These are phyloP conservation scores for Trichomalopsis sarcophagae DNA, from an alignment of 1,140 invertebrate species.

Conservation along the genomic window DNA sequence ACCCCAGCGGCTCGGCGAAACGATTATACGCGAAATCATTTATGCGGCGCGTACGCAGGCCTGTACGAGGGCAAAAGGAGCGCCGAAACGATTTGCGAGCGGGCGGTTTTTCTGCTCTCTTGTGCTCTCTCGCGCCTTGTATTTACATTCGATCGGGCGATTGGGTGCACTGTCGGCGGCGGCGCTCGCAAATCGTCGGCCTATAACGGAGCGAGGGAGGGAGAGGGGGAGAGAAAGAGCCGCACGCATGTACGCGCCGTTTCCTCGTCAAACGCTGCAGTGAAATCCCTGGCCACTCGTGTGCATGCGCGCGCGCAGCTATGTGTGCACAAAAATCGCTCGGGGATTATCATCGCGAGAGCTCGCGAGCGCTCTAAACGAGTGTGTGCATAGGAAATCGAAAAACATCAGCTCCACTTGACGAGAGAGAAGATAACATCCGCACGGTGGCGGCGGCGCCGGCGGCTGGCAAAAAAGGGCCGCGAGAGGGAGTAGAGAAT, in stretches of 20 bases:
- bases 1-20: neutral
- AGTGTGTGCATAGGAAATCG: neutral
- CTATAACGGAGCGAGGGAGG: neutral
- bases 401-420: conserved; percentile 18
- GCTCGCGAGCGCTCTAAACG: neutral
- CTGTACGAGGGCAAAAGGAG: neutral
- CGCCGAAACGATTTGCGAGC: neutral
- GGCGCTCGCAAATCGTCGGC: neutral
- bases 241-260: too few relatives aligned
- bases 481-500: conserved; percentile 25
- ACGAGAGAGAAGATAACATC: neutral
- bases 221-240: too few relatives aligned
- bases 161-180: neutral
- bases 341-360: conserved; percentile 31
- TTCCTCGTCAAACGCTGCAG: neutral
- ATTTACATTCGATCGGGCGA: conserved; percentile 14
- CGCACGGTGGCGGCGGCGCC: neutral
- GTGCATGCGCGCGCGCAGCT: too few relatives aligned
- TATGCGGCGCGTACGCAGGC: neutral
- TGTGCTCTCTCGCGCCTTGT: neutral
- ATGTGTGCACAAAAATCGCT: conserved; percentile 16
- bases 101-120: neutral
- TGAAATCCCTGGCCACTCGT: conserved; percentile 17
- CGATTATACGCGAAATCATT: conserved; percentile 6
- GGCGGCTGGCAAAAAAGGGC: conserved; percentile 16